phyloP scores from a whole-genome alignment of 2,888 invertebrate genomes.

The Diaphora mendica region DNA sequence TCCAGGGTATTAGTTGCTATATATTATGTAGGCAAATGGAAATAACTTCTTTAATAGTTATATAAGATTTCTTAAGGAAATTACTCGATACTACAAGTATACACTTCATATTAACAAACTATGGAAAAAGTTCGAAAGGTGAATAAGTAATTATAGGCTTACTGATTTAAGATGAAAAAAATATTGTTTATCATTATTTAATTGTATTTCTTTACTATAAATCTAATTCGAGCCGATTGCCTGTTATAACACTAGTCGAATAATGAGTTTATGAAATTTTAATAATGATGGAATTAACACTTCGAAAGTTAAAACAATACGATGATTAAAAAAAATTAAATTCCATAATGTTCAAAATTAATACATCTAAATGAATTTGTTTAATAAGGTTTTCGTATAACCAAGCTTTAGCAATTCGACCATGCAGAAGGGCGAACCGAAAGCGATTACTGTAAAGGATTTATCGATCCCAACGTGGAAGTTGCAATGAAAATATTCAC shows the following conservation, averaged over 20 bases:
- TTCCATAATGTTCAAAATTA: not conserved
- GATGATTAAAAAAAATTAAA: no score
- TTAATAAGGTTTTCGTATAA: slow-evolving; percentile 9
- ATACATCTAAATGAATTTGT: not conserved
- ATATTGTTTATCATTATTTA: not conserved
- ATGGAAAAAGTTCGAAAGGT: not conserved
- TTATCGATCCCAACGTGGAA: slow-evolving; percentile 4
- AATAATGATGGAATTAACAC: not conserved
- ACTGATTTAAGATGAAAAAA: not conserved
- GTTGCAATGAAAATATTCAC: slow-evolving; percentile 9
- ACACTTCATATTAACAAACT: not conserved
- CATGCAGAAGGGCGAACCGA: slow-evolving; percentile 2
- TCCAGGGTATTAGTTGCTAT: slow-evolving; percentile 5
- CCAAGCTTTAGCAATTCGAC: not conserved
- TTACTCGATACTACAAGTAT: not conserved
- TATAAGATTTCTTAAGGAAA: not conserved
- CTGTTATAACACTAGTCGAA: not conserved
- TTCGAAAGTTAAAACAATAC: not conserved
- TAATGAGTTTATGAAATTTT: not conserved
- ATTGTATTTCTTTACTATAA: not conserved
- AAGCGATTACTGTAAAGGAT: slow-evolving; percentile 15
- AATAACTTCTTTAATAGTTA: not conserved
- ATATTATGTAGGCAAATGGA: slow-evolving; percentile 2
- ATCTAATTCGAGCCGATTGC: not conserved
- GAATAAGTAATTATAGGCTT: not conserved